Conservation (phyloP, 1,140 invertebrate genomes). For the Lordiphosa clarofinis region DNA sequence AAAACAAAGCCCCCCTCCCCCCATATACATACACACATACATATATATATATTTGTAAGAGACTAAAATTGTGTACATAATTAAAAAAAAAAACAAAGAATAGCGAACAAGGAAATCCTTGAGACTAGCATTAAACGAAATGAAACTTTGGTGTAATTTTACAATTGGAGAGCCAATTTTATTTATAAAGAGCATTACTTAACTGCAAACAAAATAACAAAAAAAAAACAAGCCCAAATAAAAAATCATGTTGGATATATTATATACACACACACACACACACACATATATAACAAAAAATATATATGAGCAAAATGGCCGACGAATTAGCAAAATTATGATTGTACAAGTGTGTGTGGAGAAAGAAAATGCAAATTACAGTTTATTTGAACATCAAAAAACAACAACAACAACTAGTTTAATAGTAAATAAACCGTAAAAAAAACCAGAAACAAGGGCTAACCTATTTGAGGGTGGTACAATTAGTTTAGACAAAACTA, state of each 20-base stretch:
- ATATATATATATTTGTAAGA: slow-evolving; percentile 19
- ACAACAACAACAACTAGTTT: slow-evolving; percentile 46
- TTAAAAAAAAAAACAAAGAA: not conserved
- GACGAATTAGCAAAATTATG: slow-evolving; percentile 68
- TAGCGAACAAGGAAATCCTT: not conserved
- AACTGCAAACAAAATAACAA: slow-evolving; percentile 23
- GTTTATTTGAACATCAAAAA: slow-evolving; percentile 53
- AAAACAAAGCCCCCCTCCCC: too few species aligned
- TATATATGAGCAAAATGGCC: slow-evolving; percentile 33
- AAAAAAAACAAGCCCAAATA: slow-evolving; percentile 7
- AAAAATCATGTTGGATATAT: slow-evolving; percentile 55
- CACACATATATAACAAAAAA: slow-evolving; percentile 18
- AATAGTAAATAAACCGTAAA: slow-evolving; percentile 69
- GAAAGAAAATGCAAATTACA: slow-evolving; percentile 25
- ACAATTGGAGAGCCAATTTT: slow-evolving; percentile 4
- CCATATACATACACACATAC: too few species aligned
- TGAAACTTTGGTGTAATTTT: slow-evolving; percentile 15
- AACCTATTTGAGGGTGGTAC: too few species aligned
- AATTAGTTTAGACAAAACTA: too few species aligned
- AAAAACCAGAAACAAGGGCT: slow-evolving; percentile 14
- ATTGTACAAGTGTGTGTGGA: slow-evolving; percentile 32
- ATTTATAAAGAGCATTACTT: slow-evolving; percentile 1
- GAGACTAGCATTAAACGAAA: slow-evolving; percentile 25
- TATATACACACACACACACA: slow-evolving; percentile 29
- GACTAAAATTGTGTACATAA: slow-evolving; percentile 26